phyloP scores from a whole-genome alignment of 2,113 vertebrate species.

The Glaucidium brasilianum region DNA sequence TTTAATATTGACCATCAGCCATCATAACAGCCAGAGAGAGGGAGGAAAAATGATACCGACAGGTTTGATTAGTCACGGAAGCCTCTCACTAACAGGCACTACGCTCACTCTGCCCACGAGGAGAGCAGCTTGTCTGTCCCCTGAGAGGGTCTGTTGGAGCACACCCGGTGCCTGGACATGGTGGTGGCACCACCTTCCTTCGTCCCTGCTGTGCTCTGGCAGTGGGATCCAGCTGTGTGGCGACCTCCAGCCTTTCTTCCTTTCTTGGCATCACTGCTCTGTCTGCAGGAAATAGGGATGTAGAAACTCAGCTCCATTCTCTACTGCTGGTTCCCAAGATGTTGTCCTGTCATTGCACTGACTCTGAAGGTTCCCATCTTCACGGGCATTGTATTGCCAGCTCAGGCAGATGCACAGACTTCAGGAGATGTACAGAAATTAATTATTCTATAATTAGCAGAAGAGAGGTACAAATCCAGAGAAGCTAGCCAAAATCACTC shows the following conservation, averaged over 20 bases:
- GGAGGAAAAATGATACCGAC: rapidly evolving
- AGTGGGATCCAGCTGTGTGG: background rate
- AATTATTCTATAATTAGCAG: background rate
- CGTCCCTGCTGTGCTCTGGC: background rate
- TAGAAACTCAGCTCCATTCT: background rate
- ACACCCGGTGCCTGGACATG: rapidly evolving
- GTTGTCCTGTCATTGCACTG: background rate
- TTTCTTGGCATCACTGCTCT: background rate
- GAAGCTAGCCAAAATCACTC: background rate
- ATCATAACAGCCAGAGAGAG: background rate
- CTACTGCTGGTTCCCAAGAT: background rate
- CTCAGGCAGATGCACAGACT: background rate
- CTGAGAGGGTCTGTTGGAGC: background rate
- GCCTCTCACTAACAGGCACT: background rate
- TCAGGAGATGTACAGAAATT: background rate
- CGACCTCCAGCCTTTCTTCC: background rate
- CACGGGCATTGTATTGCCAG: rapidly evolving
- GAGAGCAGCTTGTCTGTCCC: background rate
- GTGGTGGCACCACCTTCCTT: background rate
- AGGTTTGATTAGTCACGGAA: background rate
- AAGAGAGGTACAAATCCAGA: background rate
- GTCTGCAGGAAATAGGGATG: background rate
- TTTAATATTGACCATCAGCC: background rate
- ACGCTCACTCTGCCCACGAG: background rate
- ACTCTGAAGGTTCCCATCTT: background rate